A percentile compares a stretch with the other conserved stretches of the same genome.
These are phyloP conservation scores for Centropus unirufus DNA, from an alignment of 2,113 vertebrate species.

Conservation along the genomic window DNA sequence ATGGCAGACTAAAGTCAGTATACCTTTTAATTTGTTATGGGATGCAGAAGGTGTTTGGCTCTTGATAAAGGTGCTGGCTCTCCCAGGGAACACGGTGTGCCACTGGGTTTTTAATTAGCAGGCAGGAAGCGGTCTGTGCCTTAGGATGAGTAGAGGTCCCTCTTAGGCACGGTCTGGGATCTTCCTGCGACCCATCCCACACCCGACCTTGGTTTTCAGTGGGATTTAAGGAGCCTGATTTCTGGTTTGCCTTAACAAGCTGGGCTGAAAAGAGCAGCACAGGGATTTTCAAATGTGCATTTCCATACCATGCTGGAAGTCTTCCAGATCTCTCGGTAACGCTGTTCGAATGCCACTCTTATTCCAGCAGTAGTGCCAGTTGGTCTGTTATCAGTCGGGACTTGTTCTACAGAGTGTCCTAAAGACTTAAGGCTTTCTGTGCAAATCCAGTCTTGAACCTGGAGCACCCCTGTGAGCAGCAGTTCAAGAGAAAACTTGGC, in stretches of 20 bases:
- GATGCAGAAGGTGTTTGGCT: background rate
- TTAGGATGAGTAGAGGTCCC: background rate
- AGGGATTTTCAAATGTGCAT: background rate
- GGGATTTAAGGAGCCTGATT: background rate
- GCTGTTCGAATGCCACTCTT: background rate
- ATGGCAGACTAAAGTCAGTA: accelerated
- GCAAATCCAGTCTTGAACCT: background rate
- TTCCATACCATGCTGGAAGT: background rate
- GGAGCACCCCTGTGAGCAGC: background rate
- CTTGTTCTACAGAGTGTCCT: background rate
- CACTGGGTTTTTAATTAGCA: background rate
- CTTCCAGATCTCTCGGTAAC: background rate
- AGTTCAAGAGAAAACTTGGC: background rate
- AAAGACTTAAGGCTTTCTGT: background rate
- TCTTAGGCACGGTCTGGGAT: background rate
- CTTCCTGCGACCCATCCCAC: accelerated
- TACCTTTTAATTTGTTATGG: background rate
- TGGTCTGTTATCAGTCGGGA: background rate
- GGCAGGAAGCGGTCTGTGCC: background rate
- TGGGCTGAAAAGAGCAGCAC: background rate
- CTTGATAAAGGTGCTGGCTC: background rate
- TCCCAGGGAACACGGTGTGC: background rate
- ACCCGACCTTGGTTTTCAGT: background rate
- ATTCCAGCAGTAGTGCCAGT: background rate
- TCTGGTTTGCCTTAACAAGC: background rate